Evolutionary conservation across 2,888 invertebrate genomes (phyloP).

Genomic region (Caenorhabditis becei): DNA sequence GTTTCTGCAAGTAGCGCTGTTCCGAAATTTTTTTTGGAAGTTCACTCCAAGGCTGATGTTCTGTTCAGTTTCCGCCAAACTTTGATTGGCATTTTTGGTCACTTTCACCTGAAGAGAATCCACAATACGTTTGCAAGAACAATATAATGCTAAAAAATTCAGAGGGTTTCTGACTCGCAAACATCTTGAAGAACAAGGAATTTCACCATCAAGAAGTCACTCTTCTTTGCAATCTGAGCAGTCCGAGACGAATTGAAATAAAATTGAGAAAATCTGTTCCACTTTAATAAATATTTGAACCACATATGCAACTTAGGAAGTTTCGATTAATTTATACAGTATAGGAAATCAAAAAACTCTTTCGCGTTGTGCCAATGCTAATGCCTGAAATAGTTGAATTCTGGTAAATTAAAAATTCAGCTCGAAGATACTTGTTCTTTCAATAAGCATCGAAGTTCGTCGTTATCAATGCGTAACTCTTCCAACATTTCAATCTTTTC

Average conservation of each 20-base stretch:
- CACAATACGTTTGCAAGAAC: neutral
- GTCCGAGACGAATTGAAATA: constrained; percentile 37
- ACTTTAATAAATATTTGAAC: neutral
- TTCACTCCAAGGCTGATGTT: too few relatives aligned
- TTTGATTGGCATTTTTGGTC: neutral
- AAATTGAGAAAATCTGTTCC: neutral
- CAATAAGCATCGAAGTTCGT: constrained; percentile 64
- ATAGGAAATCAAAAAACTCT: too few relatives aligned
- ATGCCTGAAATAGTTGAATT: too few relatives aligned
- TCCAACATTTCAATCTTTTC: constrained; percentile 69
- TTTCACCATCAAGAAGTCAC: constrained; percentile 77
- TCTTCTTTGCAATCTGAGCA: constrained; percentile 73
- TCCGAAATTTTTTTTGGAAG: too few relatives aligned
- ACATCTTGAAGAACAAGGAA: constrained; percentile 77
- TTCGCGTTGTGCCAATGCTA: too few relatives aligned
- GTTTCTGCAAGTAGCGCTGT: too few relatives aligned
- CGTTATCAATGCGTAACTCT: constrained; percentile 64
- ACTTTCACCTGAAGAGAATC: neutral
- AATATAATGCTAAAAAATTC: constrained; percentile 60
- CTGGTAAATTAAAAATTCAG: too few relatives aligned
- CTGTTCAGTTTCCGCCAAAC: neutral
- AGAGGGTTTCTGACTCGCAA: constrained; percentile 80
- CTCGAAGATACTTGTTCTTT: constrained; percentile 62
- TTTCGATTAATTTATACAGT: constrained; percentile 2
- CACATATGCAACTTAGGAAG: too few relatives aligned